Base-by-base conservation (phyloP, 1,140 invertebrate species). In the Neotoxoptera formosana region DNA sequence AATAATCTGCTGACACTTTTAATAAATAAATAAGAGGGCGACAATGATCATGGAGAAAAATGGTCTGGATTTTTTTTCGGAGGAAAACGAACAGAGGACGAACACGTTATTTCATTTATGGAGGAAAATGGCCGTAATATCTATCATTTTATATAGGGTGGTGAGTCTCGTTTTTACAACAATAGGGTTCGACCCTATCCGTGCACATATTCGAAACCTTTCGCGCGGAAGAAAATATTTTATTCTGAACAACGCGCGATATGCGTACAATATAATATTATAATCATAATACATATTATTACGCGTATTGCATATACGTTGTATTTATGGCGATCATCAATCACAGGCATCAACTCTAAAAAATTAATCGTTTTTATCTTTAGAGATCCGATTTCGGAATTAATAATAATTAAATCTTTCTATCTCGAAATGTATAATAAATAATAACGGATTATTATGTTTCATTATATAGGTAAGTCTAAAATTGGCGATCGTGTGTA, bases 361-460 rank as follows among this genome's bases (percentile, higher is more conserved):
- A 89, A 89, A 89, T 53, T 89, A 89, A 89, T 89, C 48, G 21
- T 53, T 89, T 89, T 51, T 53, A 36, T 89, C 48, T 89, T 53
- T 36, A 53, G n/a, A 53, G 87, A 53, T 89, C 48, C 34, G 51
- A 89, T 89, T 89, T 89, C 34, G 20, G n/a, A 36, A 53, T 36
- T 53, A 89, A 89, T 89, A 53, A 76, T 89, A 53, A 76, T 76
- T 76, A 76, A 53, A 89, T 89, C 87, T 51, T 36, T 23, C 23
- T 89, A 53, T 53, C 36, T 89, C n/a, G 14, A 36, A 53, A 89
- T 47, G 7, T 87, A 48, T 51, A 7, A 87, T 87, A 87, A 30
- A 51, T 36, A 34, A 89, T 89, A 53, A 89, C 36, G 7, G 87
- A 30, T 89, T 53, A 21, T 89, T 89, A 36, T 47, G 21, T 25